Base-by-base conservation (phyloP, 1,140 invertebrate species). In the Aphelenchoides besseyi region DNA sequence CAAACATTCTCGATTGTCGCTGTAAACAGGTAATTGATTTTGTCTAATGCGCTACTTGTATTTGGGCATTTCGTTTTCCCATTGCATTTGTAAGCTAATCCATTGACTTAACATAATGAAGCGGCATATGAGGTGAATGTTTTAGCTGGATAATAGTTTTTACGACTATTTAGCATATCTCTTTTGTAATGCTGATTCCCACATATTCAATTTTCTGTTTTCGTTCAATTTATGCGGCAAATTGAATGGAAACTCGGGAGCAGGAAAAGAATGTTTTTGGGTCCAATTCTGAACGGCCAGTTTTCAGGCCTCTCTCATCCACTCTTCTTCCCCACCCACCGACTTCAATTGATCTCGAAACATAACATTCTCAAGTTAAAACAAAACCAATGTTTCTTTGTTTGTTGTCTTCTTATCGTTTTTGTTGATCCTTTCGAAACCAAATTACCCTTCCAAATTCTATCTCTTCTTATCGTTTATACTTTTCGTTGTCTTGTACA, bases 1-100 rank as follows among this genome's bases (percentile, higher is more conserved):
- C 41, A 48, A 48, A 48, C 41, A 48, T 48, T 48, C 41, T 48
- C 41, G 41, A 48, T 12, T 48, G 41, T 48, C n/a, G n/a, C n/a
- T n/a, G n/a, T n/a, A n/a, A n/a, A n/a, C n/a, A n/a, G n/a, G n/a
- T n/a, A n/a, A n/a, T n/a, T n/a, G n/a, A n/a, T n/a, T n/a, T n/a
- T n/a, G n/a, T n/a, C n/a, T n/a, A n/a, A n/a, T n/a, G n/a, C n/a
- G n/a, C n/a, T n/a, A n/a, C n/a, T 48, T 48, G 12, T 23, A 16
- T 23, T 48, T 23, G 41, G 23, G 23, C 41, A 48, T 48, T 48
- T 23, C 41, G 41, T 48, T 48, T 48, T 48, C 41, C 23, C 41
- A 12, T 12, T 48, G 41, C 41, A 48, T 48, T 48, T 48, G 12
- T 48, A 12, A 12, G 41, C 41, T 48, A 12, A 23, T 48, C 23